Evolutionary conservation across 2,888 invertebrate genomes (phyloP).

Genomic region (Diabrotica balteata): DNA sequence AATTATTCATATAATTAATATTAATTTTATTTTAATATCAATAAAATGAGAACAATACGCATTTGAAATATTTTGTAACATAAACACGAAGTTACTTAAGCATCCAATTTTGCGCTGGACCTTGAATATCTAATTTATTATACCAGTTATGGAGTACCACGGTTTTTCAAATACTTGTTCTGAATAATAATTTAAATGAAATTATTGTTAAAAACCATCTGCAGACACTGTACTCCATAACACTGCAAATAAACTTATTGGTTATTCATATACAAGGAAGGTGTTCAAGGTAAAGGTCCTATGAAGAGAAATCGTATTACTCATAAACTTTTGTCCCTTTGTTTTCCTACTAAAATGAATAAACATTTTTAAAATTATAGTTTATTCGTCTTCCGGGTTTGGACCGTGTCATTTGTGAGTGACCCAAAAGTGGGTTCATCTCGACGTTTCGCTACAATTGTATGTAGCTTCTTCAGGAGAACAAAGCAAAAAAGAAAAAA

Average conservation of each 20-base stretch:
- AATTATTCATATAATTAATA: too few relatives aligned
- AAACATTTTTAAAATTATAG: too few relatives aligned
- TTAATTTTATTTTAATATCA: too few relatives aligned
- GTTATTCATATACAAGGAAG: background rate
- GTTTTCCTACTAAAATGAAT: constrained; percentile 3
- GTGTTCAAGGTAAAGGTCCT: constrained; percentile 1
- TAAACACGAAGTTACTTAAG: constrained; percentile 6
- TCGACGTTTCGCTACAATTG: too few relatives aligned
- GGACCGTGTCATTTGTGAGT: too few relatives aligned
- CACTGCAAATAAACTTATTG: background rate
- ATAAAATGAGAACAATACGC: too few relatives aligned
- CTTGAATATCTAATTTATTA: constrained; percentile 25
- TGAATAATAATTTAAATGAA: constrained; percentile 14
- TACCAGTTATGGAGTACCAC: constrained; percentile 22
- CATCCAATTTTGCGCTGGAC: constrained; percentile 19
- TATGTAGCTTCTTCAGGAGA: too few relatives aligned
- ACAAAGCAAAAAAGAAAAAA: too few relatives aligned
- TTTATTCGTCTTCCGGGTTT: too few relatives aligned
- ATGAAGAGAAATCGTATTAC: background rate
- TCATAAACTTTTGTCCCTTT: background rate
- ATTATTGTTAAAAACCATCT: background rate
- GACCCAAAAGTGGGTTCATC: too few relatives aligned
- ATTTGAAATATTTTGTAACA: background rate
- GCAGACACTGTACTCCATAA: background rate
- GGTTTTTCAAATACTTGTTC: constrained; percentile 14